Conservation (phyloP, 2,797 vertebrate genomes). For the Phataginus tricuspis region DNA sequence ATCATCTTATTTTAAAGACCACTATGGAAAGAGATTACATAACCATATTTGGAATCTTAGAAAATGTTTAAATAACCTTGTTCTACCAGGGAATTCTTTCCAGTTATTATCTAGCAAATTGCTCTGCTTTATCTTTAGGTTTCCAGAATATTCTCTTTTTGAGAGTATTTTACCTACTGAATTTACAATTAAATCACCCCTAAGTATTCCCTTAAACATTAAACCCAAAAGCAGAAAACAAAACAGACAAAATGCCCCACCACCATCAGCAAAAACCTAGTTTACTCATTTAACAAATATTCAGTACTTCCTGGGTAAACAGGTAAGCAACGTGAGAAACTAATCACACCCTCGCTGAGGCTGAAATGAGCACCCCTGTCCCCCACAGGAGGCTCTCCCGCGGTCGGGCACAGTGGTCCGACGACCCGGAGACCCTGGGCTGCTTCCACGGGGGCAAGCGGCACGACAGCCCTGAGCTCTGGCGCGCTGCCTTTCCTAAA, state of each 20-base stretch:
- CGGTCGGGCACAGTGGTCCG: not conserved
- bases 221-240: constrained; percentile 27
- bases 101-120: constrained; percentile 37
- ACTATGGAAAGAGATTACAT: not conserved
- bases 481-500: not conserved
- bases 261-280: constrained; percentile 10
- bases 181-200: constrained; percentile 41
- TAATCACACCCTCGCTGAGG: not conserved
- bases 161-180: constrained; percentile 27
- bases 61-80: constrained; percentile 1
- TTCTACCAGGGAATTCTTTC: constrained; percentile 6
- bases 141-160: not conserved
- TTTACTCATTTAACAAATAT: constrained; percentile 15
- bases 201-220: constrained; percentile 4
- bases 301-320: not conserved
- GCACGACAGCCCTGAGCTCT: not conserved
- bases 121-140: not conserved
- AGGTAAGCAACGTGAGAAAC: not conserved
- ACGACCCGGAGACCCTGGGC: not conserved
- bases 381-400: not conserved
- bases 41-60: not conserved
- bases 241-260: not conserved
- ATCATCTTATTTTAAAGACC: constrained; percentile 10
- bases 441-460: not conserved
- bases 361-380: not conserved